Base-by-base conservation (phyloP, 1,140 invertebrate species). In the Dryas iulia region DNA sequence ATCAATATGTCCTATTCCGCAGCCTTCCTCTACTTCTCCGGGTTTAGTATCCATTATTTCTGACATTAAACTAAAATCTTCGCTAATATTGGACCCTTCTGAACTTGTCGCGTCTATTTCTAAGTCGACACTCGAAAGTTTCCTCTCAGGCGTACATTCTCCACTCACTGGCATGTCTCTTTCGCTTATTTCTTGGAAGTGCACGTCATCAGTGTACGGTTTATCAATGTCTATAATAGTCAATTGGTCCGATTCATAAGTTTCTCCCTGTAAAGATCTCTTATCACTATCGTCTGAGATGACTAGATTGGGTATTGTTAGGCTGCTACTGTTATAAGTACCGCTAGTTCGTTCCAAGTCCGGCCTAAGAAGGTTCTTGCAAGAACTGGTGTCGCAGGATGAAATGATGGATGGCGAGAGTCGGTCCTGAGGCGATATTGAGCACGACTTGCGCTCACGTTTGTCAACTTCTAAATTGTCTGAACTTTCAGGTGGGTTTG, bases 1-100 rank as follows among this genome's bases (percentile, higher is more conserved):
- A 72, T 97, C 96, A 52, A 96, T 96, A 76, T 97, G 96, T 10
- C 94, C 94, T 12, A 97, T 96, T 52, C 93, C 91, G 33, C 89
- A 92, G n/a, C 90, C 89, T 61, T 93, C 81, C 68, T 94, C 93
- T 10, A 91, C 87, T 5, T 93, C 93, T 63, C 89, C 92, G 0
- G 93, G 90, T 77, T 93, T 93, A 21, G 83, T 79, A 72, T 95
- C 94, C 24, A 94, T 92, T 24, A 94, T 94, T 77, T 95, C 94
- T 1, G 94, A 95, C 59, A 93, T 93, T 76, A 95, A 92, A 79
- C 94, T 95, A 81, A 92, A 94, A 83, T 95, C 94, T 80, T 95
- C 94, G 73, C 94, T 95, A 83, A 94, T 94, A 66, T 95, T 94
- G 71, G 93, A 94, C 64, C 94, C 94, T 28, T 95, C 87, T 3